A percentile compares a stretch with the other conserved stretches of the same genome.
These are phyloP conservation scores for Drosophila paracracens DNA, from an alignment of 2,888 invertebrate species.

Conservation along the genomic window DNA sequence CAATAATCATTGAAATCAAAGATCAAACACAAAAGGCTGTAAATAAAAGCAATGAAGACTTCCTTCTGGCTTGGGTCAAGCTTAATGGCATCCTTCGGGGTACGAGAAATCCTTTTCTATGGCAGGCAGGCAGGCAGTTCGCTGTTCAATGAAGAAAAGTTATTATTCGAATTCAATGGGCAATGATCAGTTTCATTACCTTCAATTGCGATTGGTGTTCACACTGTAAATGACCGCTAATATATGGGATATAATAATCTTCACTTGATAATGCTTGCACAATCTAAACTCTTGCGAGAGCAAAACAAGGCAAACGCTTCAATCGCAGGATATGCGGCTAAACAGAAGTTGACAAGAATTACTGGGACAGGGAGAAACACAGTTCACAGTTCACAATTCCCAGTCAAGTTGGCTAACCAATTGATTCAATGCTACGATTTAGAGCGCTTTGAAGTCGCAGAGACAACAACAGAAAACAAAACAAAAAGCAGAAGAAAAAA, in stretches of 20 bases:
- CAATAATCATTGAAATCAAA: constrained; percentile 1
- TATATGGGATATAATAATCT: neutral
- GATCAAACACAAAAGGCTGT: constrained; percentile 11
- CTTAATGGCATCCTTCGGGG: constrained; percentile 3
- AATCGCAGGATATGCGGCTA: neutral
- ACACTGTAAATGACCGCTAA: neutral
- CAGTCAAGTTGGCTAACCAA: neutral
- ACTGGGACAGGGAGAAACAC: neutral
- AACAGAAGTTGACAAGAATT: constrained; percentile 1
- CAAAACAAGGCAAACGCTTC: neutral
- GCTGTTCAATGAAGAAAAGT: neutral
- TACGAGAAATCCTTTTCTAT: neutral
- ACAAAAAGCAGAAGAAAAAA: neutral
- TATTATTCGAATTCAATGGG: neutral
- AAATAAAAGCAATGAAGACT: constrained; percentile 1
- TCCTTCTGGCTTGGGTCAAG: neutral
- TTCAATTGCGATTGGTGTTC: neutral
- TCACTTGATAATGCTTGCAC: constrained; percentile 21
- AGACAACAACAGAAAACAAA: neutral
- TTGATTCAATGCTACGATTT: neutral
- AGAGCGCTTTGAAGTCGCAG: neutral
- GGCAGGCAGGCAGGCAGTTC: neutral
- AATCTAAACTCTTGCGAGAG: constrained; percentile 10
- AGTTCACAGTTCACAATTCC: constrained; percentile 3
- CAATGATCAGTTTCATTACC: neutral